Evolutionary conservation across 2,113 vertebrate species (phyloP), one percentile per base, ranked within the genome.

Genomic region (Siniperca knerii): DNA sequence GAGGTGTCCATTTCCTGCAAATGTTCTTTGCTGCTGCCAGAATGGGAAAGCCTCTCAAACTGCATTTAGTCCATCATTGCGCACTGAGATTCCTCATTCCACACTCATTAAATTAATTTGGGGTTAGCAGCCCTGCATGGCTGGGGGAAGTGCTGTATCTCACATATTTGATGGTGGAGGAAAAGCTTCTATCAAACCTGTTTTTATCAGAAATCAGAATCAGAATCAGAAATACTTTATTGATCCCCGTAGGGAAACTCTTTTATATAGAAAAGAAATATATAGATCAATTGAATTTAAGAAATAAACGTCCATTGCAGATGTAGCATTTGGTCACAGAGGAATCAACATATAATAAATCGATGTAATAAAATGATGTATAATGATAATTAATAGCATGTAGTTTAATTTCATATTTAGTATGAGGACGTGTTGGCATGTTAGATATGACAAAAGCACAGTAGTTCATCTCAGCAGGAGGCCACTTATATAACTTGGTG

Each of bases 371-470:
- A 2, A 20, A 44, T 42, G n/a, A 55, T 46, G 3, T 48, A 18
- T 29, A 29, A 29, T 68, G 18, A 46, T 48, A 18, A 15, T 6
- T 1, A 23, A 1, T 3, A 54, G 20, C 20, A 37, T 37, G 35
- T 37, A 29, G 29, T 29, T 29, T 29, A 29, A 29, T 29, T 29
- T 29, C 29, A 29, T 29, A 29, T 29, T 29, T 29, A 29, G 29
- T 37, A 37, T 37, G 35, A 37, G 3, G 35, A 37, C 35, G 35
- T 37, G 35, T 37, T 37, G 35, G 23, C 61, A 79, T 88, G 55
- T 66, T 68, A 48, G 50, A 83, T 65, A 50, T 25, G 11, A 69
- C 60, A 86, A 87, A 83, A 65, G 44, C 50, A 42, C 61, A 48
- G 23, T 68, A 35, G 46, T 71, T 67, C 18, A 74, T 82, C 57